Evolutionary conservation across 2,797 vertebrate species (phyloP).

Genomic region (Scolopax bukidnonensis): DNA sequence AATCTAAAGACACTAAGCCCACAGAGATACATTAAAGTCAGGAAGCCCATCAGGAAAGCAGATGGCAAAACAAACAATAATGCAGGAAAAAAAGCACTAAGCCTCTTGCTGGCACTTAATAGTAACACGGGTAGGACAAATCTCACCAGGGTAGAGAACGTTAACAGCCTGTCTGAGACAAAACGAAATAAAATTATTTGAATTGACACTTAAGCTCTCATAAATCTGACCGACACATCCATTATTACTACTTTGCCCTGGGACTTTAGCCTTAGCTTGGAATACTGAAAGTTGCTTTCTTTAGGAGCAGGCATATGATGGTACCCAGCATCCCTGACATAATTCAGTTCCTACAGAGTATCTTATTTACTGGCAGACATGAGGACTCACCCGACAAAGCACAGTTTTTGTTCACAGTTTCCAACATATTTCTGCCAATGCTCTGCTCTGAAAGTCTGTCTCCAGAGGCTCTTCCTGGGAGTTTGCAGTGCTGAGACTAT

Average conservation of each 20-base stretch:
- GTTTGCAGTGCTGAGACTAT: background rate
- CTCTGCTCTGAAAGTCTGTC: background rate
- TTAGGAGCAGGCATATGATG: background rate
- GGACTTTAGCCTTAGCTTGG: background rate
- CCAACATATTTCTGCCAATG: background rate
- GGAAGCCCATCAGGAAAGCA: constrained; percentile 5
- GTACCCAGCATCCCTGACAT: background rate
- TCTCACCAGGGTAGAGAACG: background rate
- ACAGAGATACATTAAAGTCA: constrained; percentile 47
- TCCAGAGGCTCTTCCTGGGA: background rate
- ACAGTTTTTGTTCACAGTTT: background rate
- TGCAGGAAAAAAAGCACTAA: background rate
- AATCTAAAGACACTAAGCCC: constrained; percentile 39
- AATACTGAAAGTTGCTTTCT: background rate
- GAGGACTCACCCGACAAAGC: background rate
- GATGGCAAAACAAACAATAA: constrained; percentile 59
- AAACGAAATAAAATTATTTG: constrained; percentile 31
- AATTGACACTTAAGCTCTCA: background rate
- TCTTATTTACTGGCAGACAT: background rate
- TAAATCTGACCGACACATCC: background rate
- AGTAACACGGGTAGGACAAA: constrained; percentile 25
- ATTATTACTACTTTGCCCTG: background rate
- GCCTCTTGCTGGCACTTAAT: constrained; percentile 8
- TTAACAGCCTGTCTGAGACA: constrained; percentile 19
- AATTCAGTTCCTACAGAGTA: background rate